Conservation (phyloP, 2,113 vertebrate genomes). For the Smithornis capensis region DNA sequence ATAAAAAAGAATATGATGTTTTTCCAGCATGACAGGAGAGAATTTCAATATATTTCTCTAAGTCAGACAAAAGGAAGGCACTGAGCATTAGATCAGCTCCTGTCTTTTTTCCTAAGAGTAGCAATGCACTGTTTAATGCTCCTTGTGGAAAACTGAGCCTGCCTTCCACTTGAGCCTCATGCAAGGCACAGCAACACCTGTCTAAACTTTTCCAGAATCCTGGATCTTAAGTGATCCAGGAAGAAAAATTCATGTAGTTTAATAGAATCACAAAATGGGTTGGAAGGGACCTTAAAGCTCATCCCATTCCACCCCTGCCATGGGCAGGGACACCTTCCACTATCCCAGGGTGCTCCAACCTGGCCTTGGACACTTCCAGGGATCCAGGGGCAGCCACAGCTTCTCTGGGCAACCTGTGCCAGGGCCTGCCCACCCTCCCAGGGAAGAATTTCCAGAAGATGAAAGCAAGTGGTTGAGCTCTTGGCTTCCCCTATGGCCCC, state of each 20-base stretch:
- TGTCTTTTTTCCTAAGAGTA: neutral
- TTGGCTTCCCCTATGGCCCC: neutral
- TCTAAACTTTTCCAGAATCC: neutral
- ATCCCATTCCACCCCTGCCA: accelerated
- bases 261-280: neutral
- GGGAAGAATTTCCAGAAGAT: neutral
- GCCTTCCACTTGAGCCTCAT: neutral
- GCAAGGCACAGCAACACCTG: neutral
- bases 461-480: neutral
- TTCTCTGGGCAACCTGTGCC: neutral
- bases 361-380: neutral
- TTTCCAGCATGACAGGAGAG: neutral
- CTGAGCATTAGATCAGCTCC: neutral
- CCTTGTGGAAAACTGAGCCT: neutral
- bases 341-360: neutral
- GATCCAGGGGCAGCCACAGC: neutral
- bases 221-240: accelerated
- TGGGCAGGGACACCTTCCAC: neutral
- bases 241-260: neutral
- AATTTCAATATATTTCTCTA: neutral
- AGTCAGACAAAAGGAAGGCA: neutral
- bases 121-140: neutral
- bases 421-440: accelerated
- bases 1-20: neutral
- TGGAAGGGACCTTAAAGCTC: neutral